phyloP scores from a whole-genome alignment of 2,888 invertebrate species.

The Macropis europaea region DNA sequence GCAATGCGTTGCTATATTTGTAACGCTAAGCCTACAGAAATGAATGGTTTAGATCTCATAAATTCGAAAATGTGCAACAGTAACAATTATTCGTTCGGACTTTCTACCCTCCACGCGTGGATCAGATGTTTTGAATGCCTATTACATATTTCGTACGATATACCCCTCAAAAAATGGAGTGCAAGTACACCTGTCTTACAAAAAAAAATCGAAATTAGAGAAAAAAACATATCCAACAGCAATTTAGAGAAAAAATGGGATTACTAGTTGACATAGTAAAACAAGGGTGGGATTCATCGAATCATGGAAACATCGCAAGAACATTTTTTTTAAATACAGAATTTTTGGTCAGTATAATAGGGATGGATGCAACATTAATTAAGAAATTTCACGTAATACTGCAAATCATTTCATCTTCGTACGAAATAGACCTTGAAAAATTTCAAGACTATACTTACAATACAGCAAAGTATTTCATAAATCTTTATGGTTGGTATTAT shows the following conservation, averaged over 20 bases:
- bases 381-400: neutral
- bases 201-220: neutral
- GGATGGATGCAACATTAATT: neutral
- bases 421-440: neutral
- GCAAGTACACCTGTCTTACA: neutral
- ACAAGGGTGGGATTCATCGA: neutral
- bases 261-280: neutral
- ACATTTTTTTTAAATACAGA: neutral
- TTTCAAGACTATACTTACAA: neutral
- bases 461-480: neutral
- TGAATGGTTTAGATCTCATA: neutral
- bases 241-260: neutral
- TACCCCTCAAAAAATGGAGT: neutral
- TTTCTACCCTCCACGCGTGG: neutral
- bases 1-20: conserved; percentile 4
- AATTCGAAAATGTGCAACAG: neutral
- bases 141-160: neutral
- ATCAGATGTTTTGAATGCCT: neutral
- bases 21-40: too few relatives aligned
- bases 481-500: neutral
- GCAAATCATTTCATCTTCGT: neutral
- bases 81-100: neutral
- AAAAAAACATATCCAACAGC: neutral
- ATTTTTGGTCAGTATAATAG: neutral
- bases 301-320: neutral